Conservation (phyloP, 2,888 invertebrate genomes). For the Tenodera sinensis region DNA sequence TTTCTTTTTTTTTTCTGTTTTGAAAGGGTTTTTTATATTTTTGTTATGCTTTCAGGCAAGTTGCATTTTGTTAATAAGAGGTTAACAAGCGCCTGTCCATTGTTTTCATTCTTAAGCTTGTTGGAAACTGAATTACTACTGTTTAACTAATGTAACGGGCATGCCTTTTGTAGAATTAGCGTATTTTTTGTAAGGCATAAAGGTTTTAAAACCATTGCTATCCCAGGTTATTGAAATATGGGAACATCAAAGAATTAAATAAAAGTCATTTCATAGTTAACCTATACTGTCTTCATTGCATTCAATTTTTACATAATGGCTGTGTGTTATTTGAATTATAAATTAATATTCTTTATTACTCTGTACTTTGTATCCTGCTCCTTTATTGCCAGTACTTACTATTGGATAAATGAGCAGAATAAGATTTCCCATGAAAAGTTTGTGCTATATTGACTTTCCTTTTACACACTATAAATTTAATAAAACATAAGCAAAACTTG, state of each 20-base stretch:
- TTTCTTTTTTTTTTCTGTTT: background rate
- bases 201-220: conserved; percentile 5
- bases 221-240: conserved; percentile 6
- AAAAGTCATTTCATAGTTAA: conserved; percentile 3
- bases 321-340: background rate
- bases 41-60: background rate
- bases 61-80: background rate
- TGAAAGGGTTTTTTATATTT: background rate
- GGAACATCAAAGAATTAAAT: conserved; percentile 2
- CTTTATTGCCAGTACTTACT: background rate
- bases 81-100: background rate
- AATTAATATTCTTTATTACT: background rate
- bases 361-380: background rate
- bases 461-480: too few relatives aligned
- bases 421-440: too few relatives aligned
- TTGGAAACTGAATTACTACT: background rate
- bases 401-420: too few relatives aligned
- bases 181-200: background rate
- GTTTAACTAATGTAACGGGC: background rate
- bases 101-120: background rate
- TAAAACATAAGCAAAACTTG: too few relatives aligned
- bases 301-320: background rate
- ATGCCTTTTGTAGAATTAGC: conserved; percentile 14
- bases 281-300: background rate
- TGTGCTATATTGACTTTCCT: too few relatives aligned